Evolutionary conservation across 2,797 vertebrate genomes (phyloP), one percentile per base, ranked within the genome.

Genomic region (Dermochelys coriacea): DNA sequence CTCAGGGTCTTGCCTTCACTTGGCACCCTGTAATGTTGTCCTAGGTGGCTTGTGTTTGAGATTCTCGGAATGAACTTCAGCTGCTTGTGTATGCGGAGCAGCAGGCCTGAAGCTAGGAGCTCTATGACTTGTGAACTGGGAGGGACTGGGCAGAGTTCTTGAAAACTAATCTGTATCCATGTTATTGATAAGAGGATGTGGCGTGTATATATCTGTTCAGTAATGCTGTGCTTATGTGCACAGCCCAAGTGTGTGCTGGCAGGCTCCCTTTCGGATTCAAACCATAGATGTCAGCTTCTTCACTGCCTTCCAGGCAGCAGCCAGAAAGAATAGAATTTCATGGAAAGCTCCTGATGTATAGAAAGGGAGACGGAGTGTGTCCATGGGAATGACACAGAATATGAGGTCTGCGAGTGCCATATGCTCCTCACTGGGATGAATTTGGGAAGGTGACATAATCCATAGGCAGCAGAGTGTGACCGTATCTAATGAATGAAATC

Each of bases 221-320:
- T 6, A 37, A 45, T 55, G 52, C 55, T 3, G 61, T 1, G 49
- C 47, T 12, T 45, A 18, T 27, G 45, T 27, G 29, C 0, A 1
- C 1, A 57, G 82, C 47, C 74, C 29, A 0, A 78, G 54, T 31
- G 8, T 77, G 74, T 29, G 49, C 23, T 49, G 51, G 78, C 77
- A 47, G 84, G 9, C 29, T 94, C 2, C 49, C 15, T 85, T 45
- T 37, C 59, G 18, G 86, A 41, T 77, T 25, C 12, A 11, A 49
- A 0, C 41, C 51, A 0, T 1, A 0, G 9, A 3, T 25, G 12
- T 82, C 8, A 0, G 57, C 57, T 41, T 19, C 12, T 21, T 71
- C 68, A 0, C 0, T 52, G 55, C 23, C 85, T 49, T 8, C 27
- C 74, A 31, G 21, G 27, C 45, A 29, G 45, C 7, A 31, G 84